Evolutionary conservation across 2,113 vertebrate species (phyloP), one percentile per base, ranked within the genome.

Genomic region (Ameiurus melas): DNA sequence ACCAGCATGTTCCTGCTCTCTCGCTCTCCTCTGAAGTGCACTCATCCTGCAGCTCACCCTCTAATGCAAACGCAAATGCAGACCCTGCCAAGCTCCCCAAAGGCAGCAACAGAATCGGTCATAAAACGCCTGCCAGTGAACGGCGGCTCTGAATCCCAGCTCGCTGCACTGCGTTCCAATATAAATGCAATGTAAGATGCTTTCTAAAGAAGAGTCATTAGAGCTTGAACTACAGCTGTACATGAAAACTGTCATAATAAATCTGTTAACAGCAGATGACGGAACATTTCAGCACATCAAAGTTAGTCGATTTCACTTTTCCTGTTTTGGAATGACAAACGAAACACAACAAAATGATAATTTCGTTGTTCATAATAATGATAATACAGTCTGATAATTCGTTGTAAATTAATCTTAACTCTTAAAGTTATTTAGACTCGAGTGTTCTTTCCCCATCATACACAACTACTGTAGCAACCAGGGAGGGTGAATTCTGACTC

Each of bases 21-120:
- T 78, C 58, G 22, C 71, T 58, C 71, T 39, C 70, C 53, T 57
- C 66, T 57, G 53, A 77, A 33, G 66, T 77, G 20, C 73, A 20
- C 57, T 62, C 27, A 13, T 78, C 71, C 55, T 62, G 70, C 55
- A 43, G 27, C 73, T 77, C 53, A 4, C 19, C 36, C 47, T 78
- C 71, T 47, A 77, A 73, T 27, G 43, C 17, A 36, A 55, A 70
- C 36, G 43, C 17, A 36, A 55, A 70, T 27, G 75, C 84, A 13
- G 68, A 73, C 25, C 22, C 68, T 51, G 84, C 68, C 84, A 85
- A 71, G 57, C 71, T 47, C 57, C 60, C n/a, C 36, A 64, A 62
- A 58, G 13, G 16, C 57, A 20, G 25, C 57, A 30, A n/a, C 84
- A 77, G 33, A 86, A 60, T 75, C 85, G 47, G 27, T 78, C 57